Percentiles rank a stretch among this genome's conserved stretches.
Conservation (phyloP, 2,888 invertebrate species). For the Euzophera pinguis region DNA sequence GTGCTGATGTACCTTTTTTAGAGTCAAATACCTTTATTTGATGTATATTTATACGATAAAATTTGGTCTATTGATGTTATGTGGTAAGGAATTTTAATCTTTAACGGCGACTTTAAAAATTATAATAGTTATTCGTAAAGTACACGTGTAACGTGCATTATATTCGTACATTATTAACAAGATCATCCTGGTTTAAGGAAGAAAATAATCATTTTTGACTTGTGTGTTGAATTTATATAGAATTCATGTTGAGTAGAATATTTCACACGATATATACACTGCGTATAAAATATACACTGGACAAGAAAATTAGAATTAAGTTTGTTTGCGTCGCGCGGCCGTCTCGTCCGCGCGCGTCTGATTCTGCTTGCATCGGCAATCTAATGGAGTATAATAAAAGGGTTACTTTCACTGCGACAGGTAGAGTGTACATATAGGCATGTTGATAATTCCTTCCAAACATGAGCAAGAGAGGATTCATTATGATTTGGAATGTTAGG, state of each 20-base stretch:
- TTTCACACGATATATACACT: conserved; percentile 33
- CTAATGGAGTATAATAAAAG: conserved; percentile 41
- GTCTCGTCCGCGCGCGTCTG: conserved; percentile 30
- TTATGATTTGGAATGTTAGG: conserved; percentile 62
- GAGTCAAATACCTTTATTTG: conserved; percentile 20
- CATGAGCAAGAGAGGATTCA: conserved; percentile 60
- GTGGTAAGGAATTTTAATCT: conserved; percentile 28
- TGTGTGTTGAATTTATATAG: conserved; percentile 41
- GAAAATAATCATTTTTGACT: conserved; percentile 21
- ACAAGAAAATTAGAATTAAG: conserved; percentile 22
- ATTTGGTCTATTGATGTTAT: conserved; percentile 22
- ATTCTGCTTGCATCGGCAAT: conserved; percentile 47
- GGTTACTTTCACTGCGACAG: conserved; percentile 57
- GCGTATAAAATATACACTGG: conserved; percentile 31
- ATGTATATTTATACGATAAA: conserved; percentile 18
- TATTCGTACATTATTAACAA: conserved; percentile 27
- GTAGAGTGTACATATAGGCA: conserved; percentile 63
- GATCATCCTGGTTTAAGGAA: conserved; percentile 22
- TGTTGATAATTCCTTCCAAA: conserved; percentile 71
- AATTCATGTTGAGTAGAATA: conserved; percentile 38
- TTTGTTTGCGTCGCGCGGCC: conserved; percentile 6
- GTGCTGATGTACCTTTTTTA: conserved; percentile 23
- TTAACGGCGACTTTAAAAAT: conserved; percentile 26
- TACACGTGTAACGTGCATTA: conserved; percentile 8
- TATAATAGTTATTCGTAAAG: conserved; percentile 24